These are phyloP conservation scores for Apodemia mormo DNA, from an alignment of 2,888 invertebrate genomes.

Conservation along the genomic window DNA sequence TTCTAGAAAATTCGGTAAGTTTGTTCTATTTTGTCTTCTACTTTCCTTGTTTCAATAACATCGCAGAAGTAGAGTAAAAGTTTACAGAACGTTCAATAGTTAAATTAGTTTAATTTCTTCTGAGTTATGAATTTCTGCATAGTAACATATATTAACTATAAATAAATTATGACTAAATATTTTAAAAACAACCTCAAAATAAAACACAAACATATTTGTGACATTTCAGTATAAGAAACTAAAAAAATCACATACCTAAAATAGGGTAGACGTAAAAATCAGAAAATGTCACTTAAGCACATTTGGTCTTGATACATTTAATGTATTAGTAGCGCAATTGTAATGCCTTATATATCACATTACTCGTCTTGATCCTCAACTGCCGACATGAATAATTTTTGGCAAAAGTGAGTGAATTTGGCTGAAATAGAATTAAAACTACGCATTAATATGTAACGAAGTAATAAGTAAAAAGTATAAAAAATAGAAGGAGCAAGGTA, in stretches of 20 bases:
- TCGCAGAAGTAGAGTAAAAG: too few relatives aligned
- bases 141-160: neutral
- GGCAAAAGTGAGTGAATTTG: slow-evolving; percentile 82
- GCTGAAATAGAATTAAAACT: slow-evolving; percentile 63
- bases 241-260: neutral
- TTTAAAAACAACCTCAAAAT: neutral
- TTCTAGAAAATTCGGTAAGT: too few relatives aligned
- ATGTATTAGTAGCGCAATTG: neutral
- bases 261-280: neutral
- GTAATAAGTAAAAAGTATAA: too few relatives aligned
- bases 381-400: slow-evolving; percentile 89
- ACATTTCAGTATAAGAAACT: neutral
- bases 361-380: slow-evolving; percentile 84
- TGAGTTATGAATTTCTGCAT: neutral
- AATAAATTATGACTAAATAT: neutral
- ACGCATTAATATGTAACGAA: neutral
- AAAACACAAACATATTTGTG: neutral
- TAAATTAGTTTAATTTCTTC: too few relatives aligned
- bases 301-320: neutral
- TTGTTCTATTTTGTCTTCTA: too few relatives aligned
- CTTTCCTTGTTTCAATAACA: too few relatives aligned
- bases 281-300: neutral
- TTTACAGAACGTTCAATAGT: too few relatives aligned
- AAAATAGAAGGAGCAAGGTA: too few relatives aligned
- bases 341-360: neutral